Percentiles rank a stretch among this genome's conserved stretches.
Conservation (phyloP, 1,140 invertebrate genomes). For the Bombyx mandarina region DNA sequence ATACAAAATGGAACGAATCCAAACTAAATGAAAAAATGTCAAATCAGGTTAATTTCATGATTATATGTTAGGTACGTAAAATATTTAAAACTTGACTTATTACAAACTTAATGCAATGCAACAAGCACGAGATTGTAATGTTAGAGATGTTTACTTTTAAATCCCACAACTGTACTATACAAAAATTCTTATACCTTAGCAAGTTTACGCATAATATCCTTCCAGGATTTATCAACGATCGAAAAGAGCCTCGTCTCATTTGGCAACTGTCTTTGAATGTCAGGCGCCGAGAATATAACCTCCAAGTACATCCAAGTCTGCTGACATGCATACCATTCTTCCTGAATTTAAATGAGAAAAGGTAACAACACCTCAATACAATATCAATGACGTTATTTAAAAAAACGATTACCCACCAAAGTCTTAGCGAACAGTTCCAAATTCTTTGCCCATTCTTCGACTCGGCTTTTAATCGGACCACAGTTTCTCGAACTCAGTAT, state of each 20-base stretch:
- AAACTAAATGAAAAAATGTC: too few relatives aligned
- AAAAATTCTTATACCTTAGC: slow-evolving; percentile 70
- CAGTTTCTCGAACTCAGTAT: slow-evolving; percentile 88
- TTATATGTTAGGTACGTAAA: too few relatives aligned
- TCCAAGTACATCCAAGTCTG: slow-evolving; percentile 90
- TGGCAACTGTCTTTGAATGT: slow-evolving; percentile 89
- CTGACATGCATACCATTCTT: slow-evolving; percentile 88
- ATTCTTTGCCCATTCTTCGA: slow-evolving; percentile 84
- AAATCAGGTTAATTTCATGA: too few relatives aligned
- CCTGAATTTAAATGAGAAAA: slow-evolving; percentile 64
- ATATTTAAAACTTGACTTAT: too few relatives aligned
- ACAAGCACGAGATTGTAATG: too few relatives aligned
- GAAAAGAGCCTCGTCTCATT: slow-evolving; percentile 87
- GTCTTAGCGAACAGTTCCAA: slow-evolving; percentile 84
- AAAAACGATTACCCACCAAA: slow-evolving; percentile 68
- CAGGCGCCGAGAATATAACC: slow-evolving; percentile 90
- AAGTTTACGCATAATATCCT: slow-evolving; percentile 84
- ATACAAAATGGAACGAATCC: too few relatives aligned
- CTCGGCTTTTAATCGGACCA: slow-evolving; percentile 83
- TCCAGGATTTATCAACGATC: slow-evolving; percentile 88
- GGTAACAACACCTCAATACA: background rate
- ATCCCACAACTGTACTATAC: too few relatives aligned
- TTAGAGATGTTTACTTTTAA: too few relatives aligned
- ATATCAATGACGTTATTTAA: background rate
- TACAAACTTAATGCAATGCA: too few relatives aligned